A percentile compares a stretch with the other conserved stretches of the same genome.
Conservation (phyloP, 2,113 vertebrate species). For the Cyanoliseus patagonus region DNA sequence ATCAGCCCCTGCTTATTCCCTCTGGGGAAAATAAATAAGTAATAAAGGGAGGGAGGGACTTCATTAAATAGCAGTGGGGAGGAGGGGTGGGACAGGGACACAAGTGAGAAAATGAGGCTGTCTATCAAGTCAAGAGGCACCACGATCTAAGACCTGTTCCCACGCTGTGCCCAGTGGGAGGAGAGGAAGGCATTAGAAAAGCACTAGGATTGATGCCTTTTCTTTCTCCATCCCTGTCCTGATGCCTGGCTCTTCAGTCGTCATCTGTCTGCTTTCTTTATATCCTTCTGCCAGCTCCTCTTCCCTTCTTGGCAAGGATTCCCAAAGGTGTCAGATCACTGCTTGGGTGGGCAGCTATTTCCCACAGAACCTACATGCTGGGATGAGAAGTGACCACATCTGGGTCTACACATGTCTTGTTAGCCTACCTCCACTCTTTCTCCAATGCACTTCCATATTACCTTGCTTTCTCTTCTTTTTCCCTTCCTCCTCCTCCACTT, state of each 20-base stretch:
- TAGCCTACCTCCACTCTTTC: not conserved
- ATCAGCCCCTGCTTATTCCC: constrained; percentile 35
- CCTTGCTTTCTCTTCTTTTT: not conserved
- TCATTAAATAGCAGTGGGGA: not conserved
- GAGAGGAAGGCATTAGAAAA: not conserved
- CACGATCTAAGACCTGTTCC: not conserved
- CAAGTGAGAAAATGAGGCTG: not conserved
- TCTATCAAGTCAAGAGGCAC: not conserved
- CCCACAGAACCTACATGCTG: not conserved
- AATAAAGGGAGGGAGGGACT: not conserved
- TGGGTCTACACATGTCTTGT: not conserved
- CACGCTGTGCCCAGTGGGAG: rapidly evolving
- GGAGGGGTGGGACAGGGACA: not conserved
- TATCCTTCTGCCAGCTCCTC: not conserved
- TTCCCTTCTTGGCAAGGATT: not conserved
- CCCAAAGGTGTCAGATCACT: not conserved
- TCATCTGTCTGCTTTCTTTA: not conserved
- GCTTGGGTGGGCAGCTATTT: not conserved
- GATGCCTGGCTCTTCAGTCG: not conserved
- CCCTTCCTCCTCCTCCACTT: not conserved
- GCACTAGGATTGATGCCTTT: not conserved
- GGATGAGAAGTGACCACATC: not conserved
- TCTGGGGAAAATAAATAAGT: constrained; percentile 45
- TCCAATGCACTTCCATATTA: not conserved
- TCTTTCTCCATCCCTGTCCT: not conserved